Percentiles rank a stretch among this genome's conserved stretches.
phyloP scores from a whole-genome alignment of 2,797 vertebrate species.

The Carduelis carduelis region DNA sequence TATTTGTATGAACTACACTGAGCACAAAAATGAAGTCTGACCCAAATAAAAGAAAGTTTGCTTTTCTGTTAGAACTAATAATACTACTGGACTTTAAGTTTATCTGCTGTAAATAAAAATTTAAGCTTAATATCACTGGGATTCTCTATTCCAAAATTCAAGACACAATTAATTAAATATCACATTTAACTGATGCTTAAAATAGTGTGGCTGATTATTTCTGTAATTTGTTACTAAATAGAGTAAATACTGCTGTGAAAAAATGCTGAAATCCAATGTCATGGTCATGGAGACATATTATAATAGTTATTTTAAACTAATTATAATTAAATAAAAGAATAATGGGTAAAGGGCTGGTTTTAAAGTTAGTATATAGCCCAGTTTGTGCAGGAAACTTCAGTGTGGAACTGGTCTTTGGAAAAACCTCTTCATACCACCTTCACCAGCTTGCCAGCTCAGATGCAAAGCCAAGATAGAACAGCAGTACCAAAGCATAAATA shows the following conservation, averaged over 20 bases:
- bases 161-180: not conserved
- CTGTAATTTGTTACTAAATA: not conserved
- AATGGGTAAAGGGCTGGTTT: not conserved
- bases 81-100: not conserved
- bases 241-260: not conserved
- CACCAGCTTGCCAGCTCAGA: not conserved
- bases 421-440: not conserved
- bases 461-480: not conserved
- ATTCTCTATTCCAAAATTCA: not conserved
- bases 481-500: not conserved
- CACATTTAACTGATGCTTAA: not conserved
- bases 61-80: not conserved
- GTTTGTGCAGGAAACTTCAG: not conserved
- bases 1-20: not conserved
- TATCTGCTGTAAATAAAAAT: not conserved
- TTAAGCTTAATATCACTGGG: not conserved
- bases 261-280: not conserved
- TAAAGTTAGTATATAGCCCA: not conserved
- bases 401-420: not conserved
- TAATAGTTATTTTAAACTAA: not conserved
- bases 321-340: not conserved
- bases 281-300: not conserved
- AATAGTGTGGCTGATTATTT: not conserved
- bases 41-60: not conserved
- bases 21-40: not conserved